Evolutionary conservation across 2,888 invertebrate species (phyloP), one percentile per base, ranked within the genome.

Genomic region (Xylota segnis): DNA sequence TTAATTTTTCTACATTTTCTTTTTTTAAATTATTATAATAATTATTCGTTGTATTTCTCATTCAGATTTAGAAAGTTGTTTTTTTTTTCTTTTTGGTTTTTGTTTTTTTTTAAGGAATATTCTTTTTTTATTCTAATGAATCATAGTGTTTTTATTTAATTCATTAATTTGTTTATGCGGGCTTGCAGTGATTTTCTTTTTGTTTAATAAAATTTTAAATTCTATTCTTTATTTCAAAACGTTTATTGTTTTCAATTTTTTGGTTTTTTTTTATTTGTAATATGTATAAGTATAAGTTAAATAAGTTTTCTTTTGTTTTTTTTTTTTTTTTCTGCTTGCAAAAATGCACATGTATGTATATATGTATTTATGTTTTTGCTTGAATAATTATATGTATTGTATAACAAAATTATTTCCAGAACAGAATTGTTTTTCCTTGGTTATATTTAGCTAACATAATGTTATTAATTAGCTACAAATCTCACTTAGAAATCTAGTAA

Each of bases 131-230:
- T 58, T 59, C 52, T 50, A 76, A 45, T 54, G 27, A 18, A 75
- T 56, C 58, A 52, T 70, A 50, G 45, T 50, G 10, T 56, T 23
- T 50, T 70, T 32, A 10, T 32, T 59, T 54, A 16, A 37, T 50
- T 43, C 14, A 43, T 65, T 45, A 43, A 66, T 70, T 52, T 16
- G 52, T 50, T 37, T 47, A 61, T 70, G 56, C 52, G 7, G 16
- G 27, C 23, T 66, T 56, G 88, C 88, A 88, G 63, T 66, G 88
- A 88, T 88, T 88, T 87, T 63, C 88, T 89, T 90, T 88, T 89
- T 87, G 89, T 91, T 91, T 90, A 90, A 90, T 91, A 91, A 91
- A 90, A 90, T 90, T 89, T 86, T 89, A 87, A 90, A 90, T 89
- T 89, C 88, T 88, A 89, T 88, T 83, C 86, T 86, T 88, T 87